Conservation (phyloP, 1,140 invertebrate genomes). For the Dendroctonus ponderosae region DNA sequence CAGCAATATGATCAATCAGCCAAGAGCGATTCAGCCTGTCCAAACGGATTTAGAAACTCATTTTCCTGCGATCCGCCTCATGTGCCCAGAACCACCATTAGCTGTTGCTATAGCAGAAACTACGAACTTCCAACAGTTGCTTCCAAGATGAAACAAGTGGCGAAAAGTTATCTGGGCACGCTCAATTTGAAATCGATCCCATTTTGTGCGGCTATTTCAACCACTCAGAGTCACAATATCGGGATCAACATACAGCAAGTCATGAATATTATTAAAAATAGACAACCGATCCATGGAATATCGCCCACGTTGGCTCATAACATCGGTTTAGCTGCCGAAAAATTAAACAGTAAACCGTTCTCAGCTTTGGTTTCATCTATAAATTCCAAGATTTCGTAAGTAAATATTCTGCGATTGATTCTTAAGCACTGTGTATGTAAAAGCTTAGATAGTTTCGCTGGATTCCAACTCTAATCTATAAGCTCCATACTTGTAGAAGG, state of each 20-base stretch:
- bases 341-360: constrained; percentile 41
- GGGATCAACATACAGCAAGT: constrained; percentile 60
- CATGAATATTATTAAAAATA: constrained; percentile 55
- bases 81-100: constrained; percentile 29
- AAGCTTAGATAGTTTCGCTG: too few species aligned
- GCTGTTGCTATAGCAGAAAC: constrained; percentile 43
- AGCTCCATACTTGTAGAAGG: too few species aligned
- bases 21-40: background rate
- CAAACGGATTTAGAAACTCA: background rate
- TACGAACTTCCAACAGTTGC: constrained; percentile 56
- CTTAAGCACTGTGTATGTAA: too few species aligned
- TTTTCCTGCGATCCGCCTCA: constrained; percentile 27
- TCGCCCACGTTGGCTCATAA: constrained; percentile 49
- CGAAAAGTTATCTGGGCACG: constrained; percentile 51
- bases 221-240: constrained; percentile 57
- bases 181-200: constrained; percentile 56
- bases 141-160: constrained; percentile 55
- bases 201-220: constrained; percentile 57
- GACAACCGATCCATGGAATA: constrained; percentile 47
- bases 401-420: too few species aligned
- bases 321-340: constrained; percentile 47
- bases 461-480: too few species aligned
- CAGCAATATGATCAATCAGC: background rate
- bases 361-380: constrained; percentile 44
- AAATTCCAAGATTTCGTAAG: constrained; percentile 39